These are phyloP conservation scores for Vicugna pacos DNA, from an alignment of 2,113 vertebrate species.

Conservation along the genomic window DNA sequence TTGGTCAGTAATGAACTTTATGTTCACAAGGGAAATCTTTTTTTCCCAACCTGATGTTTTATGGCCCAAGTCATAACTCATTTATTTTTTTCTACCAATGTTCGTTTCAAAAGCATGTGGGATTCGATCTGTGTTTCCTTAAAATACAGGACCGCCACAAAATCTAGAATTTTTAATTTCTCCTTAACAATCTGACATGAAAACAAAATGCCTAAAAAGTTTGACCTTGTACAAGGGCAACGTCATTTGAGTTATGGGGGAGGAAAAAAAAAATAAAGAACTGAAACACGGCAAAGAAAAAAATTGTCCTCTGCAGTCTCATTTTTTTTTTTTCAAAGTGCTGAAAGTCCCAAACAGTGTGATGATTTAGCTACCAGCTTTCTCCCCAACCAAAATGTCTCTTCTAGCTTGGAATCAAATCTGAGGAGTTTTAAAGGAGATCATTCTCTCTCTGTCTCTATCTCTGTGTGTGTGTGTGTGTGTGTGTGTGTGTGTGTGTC, in stretches of 20 bases:
- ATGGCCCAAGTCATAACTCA: neutral
- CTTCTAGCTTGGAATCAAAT: conserved; percentile 23
- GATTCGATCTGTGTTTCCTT: neutral
- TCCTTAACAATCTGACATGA: conserved; percentile 35
- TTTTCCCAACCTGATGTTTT: conserved; percentile 34
- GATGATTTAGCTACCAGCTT: neutral
- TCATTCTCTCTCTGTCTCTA: neutral
- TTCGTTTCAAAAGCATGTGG: neutral
- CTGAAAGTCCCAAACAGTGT: conserved; percentile 4
- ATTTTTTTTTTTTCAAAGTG: neutral
- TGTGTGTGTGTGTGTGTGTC: too few relatives aligned
- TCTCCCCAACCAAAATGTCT: neutral
- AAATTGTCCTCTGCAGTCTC: neutral
- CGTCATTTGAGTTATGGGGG: neutral
- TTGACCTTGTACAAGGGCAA: neutral
- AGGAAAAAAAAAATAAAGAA: neutral
- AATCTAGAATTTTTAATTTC: conserved; percentile 15
- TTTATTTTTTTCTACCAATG: neutral
- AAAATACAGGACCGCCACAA: neutral
- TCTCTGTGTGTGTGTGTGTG: neutral
- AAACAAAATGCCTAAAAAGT: conserved; percentile 32
- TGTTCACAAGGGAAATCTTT: conserved; percentile 31
- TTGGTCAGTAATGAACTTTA: neutral
- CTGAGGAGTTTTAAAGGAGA: neutral
- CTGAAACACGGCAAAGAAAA: neutral